phyloP scores from a whole-genome alignment of 2,888 invertebrate genomes.

The Venustoraphidia nigricollis region DNA sequence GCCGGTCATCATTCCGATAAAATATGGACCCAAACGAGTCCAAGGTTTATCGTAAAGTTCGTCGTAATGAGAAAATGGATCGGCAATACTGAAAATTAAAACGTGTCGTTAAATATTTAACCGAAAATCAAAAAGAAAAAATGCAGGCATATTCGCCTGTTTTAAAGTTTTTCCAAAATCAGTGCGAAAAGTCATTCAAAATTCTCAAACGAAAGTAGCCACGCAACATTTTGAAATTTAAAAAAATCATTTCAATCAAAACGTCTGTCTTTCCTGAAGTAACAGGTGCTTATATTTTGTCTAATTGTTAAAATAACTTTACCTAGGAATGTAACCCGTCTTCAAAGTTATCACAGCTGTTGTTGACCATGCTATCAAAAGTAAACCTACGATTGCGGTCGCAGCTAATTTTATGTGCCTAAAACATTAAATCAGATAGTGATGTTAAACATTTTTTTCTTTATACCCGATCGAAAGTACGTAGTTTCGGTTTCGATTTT shows the following conservation, averaged over 20 bases:
- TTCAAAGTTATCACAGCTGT: constrained; percentile 31
- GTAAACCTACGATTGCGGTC: constrained; percentile 23
- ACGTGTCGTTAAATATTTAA: not conserved
- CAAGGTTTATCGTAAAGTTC: constrained; percentile 16
- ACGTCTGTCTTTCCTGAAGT: too few species aligned
- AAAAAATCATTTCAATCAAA: too few species aligned
- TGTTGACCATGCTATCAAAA: constrained; percentile 29
- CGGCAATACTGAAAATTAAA: constrained; percentile 12
- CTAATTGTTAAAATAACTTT: constrained; percentile 8
- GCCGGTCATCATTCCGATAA: constrained; percentile 15
- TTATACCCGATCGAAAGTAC: too few species aligned
- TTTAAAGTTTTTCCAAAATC: too few species aligned
- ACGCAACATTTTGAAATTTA: too few species aligned
- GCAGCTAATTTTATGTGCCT: not conserved
- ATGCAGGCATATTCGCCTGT: not conserved
- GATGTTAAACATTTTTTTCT: too few species aligned
- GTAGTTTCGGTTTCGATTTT: too few species aligned
- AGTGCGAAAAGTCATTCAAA: too few species aligned
- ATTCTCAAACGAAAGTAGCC: too few species aligned
- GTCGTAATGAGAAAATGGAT: constrained; percentile 14
- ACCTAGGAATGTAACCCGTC: constrained; percentile 21
- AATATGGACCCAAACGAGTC: constrained; percentile 17
- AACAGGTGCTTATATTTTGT: too few species aligned
- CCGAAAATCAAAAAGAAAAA: not conserved
- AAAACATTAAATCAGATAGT: not conserved